Conservation (phyloP, 2,888 invertebrate species). For the Lithodes maja region DNA sequence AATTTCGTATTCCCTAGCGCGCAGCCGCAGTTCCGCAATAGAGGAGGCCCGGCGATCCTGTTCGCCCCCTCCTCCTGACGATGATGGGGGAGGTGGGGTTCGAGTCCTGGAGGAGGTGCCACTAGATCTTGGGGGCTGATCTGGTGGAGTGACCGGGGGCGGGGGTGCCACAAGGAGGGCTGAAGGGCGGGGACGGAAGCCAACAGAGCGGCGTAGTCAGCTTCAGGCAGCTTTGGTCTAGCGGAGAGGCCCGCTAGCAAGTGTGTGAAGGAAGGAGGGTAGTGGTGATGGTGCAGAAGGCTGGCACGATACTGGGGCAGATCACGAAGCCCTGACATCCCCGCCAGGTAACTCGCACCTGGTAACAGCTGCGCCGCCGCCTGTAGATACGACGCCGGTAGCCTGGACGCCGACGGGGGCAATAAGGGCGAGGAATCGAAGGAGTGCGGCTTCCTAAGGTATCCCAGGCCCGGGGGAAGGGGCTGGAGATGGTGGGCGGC, state of each 20-base stretch:
- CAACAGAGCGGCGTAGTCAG: slow-evolving; percentile 65
- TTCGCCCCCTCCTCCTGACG: slow-evolving; percentile 50
- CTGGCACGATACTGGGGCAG: slow-evolving; percentile 64
- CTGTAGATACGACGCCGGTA: slow-evolving; percentile 63
- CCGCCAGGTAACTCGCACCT: slow-evolving; percentile 57
- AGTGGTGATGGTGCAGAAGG: slow-evolving; percentile 57
- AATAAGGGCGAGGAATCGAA: slow-evolving; percentile 59
- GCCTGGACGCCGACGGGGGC: slow-evolving; percentile 59
- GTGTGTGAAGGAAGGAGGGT: slow-evolving; percentile 84
- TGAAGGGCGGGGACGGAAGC: slow-evolving; percentile 75
- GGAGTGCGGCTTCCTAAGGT: slow-evolving; percentile 55
- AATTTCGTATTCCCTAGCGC: slow-evolving; percentile 92
- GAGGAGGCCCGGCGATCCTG: slow-evolving; percentile 70
- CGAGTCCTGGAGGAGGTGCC: slow-evolving; percentile 24
- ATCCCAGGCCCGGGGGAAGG: slow-evolving; percentile 54
- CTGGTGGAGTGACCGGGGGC: slow-evolving; percentile 68
- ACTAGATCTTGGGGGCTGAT: slow-evolving; percentile 20
- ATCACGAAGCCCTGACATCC: slow-evolving; percentile 43
- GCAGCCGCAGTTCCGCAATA: slow-evolving; percentile 80
- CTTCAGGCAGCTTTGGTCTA: slow-evolving; percentile 76
- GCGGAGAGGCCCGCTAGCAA: slow-evolving; percentile 86
- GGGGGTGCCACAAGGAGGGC: slow-evolving; percentile 76
- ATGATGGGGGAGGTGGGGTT: slow-evolving; percentile 31
- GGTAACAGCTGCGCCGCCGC: slow-evolving; percentile 65
- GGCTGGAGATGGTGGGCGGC: slow-evolving; percentile 61